Conservation (phyloP, 2,888 invertebrate genomes). For the Bugula neritina region DNA sequence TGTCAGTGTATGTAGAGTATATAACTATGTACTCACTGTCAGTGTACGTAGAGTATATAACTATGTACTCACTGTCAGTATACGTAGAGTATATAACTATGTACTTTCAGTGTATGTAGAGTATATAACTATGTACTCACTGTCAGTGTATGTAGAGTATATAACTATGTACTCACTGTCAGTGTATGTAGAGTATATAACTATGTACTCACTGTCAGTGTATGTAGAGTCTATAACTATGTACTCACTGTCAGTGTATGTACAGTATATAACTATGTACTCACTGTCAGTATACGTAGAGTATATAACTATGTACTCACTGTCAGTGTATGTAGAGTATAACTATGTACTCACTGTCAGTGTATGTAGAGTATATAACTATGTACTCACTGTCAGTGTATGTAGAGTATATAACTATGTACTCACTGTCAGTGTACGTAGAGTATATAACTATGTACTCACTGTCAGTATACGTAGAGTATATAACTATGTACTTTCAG, state of each 20-base stretch:
- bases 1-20: background rate
- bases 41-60: background rate
- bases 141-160: background rate
- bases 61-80: background rate
- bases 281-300: background rate
- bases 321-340: background rate
- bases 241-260: background rate
- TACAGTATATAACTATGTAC: background rate
- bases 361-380: background rate
- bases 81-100: background rate
- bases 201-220: background rate
- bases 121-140: background rate
- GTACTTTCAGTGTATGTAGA: background rate
- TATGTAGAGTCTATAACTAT: background rate
- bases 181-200: background rate
- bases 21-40: background rate
- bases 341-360: background rate
- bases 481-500: background rate
- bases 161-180: background rate
- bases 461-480: background rate
- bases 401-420: background rate
- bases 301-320: background rate
- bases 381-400: background rate
- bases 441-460: background rate
- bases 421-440: background rate